Evolutionary conservation across 2,888 invertebrate genomes (phyloP), one percentile per base, ranked within the genome.

Genomic region (Antheraea assamensis): DNA sequence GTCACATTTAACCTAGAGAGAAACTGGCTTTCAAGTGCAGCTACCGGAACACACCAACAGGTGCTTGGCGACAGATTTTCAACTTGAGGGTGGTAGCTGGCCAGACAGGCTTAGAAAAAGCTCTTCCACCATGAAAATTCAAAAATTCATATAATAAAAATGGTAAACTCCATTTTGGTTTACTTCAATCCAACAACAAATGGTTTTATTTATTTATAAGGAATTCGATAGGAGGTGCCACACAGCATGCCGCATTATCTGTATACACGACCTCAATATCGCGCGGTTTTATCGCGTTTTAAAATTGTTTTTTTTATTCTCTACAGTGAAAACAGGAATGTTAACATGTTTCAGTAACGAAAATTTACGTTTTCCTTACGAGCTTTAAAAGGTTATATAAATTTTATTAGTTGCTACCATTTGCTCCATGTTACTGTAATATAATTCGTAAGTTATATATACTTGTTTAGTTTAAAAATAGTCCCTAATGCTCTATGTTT

Each of bases 221-320:
- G 68, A 68, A 68, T n/a, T 31, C 68, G 68, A 68, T 68, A 35
- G n/a, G 68, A 17, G 61, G 68, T 35, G 35, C 68, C 68, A 68
- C 68, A 68, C 68, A 68, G 31, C 35, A 35, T 35, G 68, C 21
- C 35, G 68, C 35, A 68, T 68, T 68, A 68, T 68, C 68, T 68
- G 68, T 68, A n/a, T 52, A 58, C 72, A 71, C 49, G 72, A 70
- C 74, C 74, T 70, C 61, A 72, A 74, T 74, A 64, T 31, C 30
- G 68, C 61, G 15, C 30, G 21, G 42, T 58, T 74, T 74, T 72
- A 72, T 74, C 30, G 52, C 17, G 72, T 58, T 72, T 72, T 74
- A 72, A 74, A 74, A 72, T 70, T 72, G n/a, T n/a, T 71, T 19
- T 35, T 71, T 66, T 74, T 71, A 74, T 71, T 31, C 55, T 15